Conservation (phyloP, 2,113 vertebrate genomes). For the Alaudala cheleensis region DNA sequence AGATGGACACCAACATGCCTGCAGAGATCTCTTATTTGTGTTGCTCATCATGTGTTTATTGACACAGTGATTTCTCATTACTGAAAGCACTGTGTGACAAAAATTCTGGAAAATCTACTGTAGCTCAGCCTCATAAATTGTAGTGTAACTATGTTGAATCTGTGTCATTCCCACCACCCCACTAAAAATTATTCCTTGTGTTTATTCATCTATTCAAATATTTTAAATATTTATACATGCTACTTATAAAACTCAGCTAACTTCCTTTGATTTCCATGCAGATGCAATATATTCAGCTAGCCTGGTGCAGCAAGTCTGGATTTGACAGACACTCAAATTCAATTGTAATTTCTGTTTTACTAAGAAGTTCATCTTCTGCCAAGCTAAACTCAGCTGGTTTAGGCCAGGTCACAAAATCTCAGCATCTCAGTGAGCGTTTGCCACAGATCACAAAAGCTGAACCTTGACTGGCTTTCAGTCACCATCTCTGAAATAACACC, state of each 20-base stretch:
- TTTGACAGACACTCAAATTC: not conserved
- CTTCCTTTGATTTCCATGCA: not conserved
- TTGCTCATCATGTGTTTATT: not conserved
- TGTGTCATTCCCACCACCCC: not conserved
- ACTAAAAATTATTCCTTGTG: not conserved
- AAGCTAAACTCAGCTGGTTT: not conserved
- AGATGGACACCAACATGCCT: not conserved
- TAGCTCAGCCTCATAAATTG: not conserved
- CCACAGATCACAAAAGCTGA: not conserved
- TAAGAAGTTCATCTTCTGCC: not conserved
- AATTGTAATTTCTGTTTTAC: not conserved
- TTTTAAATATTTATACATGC: not conserved
- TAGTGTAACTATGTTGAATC: not conserved
- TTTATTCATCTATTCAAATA: not conserved
- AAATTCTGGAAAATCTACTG: not conserved
- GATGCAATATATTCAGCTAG: not conserved
- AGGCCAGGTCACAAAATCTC: not conserved
- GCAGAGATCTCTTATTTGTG: not conserved
- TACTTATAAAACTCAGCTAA: not conserved
- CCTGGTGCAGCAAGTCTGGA: not conserved
- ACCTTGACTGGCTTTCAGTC: not conserved
- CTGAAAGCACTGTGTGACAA: not conserved
- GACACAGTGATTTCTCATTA: not conserved
- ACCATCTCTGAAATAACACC: not conserved
- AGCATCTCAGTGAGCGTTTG: not conserved